Evolutionary conservation across 2,888 invertebrate species (phyloP).

Genomic region (Norana najaformis): DNA sequence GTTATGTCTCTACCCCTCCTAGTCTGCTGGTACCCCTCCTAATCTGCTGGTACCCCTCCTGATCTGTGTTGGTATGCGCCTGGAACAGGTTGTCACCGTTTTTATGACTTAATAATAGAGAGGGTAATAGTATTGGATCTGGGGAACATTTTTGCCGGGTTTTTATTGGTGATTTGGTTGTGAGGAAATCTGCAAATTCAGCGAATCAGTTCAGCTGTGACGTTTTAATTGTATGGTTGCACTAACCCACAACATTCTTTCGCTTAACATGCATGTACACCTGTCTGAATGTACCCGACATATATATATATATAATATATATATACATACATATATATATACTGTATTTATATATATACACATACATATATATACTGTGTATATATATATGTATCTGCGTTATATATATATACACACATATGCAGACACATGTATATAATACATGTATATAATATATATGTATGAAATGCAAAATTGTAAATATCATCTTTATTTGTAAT

Average conservation of each 20-base stretch:
- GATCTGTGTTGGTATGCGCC: neutral
- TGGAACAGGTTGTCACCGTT: neutral
- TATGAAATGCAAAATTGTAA: too few relatives aligned
- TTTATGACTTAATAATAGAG: neutral
- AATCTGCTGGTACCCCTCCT: neutral
- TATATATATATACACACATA: too few relatives aligned
- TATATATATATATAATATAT: neutral
- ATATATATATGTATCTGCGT: too few relatives aligned
- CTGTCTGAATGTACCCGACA: too few relatives aligned
- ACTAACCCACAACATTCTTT: neutral
- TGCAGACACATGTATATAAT: neutral
- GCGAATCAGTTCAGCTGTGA: neutral
- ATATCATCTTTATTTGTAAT: too few relatives aligned
- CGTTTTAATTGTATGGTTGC: slow-evolving; percentile 17
- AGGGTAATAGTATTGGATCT: neutral
- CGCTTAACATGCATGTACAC: neutral
- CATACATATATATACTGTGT: too few relatives aligned
- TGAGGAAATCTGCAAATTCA: neutral
- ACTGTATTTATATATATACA: too few relatives aligned
- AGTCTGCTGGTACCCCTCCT: neutral
- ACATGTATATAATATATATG: neutral
- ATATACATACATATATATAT: neutral
- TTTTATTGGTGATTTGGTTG: neutral
- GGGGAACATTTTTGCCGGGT: neutral
- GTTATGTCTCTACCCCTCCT: neutral